A percentile compares a stretch with the other conserved stretches of the same genome.
These are phyloP conservation scores for Pterocles orientalis DNA, from an alignment of 2,113 vertebrate genomes.

Conservation along the genomic window DNA sequence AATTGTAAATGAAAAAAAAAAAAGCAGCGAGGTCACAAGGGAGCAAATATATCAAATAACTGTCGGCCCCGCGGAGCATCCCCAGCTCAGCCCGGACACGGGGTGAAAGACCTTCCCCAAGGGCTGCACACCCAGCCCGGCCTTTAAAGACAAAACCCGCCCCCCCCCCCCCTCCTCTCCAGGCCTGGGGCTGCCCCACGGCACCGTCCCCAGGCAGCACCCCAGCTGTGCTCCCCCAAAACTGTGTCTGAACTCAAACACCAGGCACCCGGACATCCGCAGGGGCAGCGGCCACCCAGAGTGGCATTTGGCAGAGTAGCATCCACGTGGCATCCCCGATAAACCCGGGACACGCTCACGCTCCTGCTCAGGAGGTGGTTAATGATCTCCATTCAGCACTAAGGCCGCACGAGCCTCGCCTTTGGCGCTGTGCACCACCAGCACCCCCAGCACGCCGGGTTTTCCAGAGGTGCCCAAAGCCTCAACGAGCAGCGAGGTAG, in stretches of 20 bases:
- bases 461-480: neutral
- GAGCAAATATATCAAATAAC: neutral
- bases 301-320: neutral
- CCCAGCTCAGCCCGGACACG: neutral
- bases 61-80: neutral
- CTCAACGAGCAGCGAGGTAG: conserved; percentile 44
- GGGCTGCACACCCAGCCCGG: neutral
- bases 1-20: conserved; percentile 46
- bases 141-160: neutral
- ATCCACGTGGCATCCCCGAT: fast-evolving
- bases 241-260: fast-evolving
- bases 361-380: neutral
- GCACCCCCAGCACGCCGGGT: neutral
- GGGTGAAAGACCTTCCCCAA: neutral
- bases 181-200: neutral
- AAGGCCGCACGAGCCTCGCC: neutral
- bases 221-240: neutral
- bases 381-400: fast-evolving
- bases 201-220: neutral
- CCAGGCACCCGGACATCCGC: neutral
- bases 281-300: neutral
- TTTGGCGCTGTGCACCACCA: fast-evolving
- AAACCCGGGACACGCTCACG: neutral
- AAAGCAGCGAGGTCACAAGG: conserved; percentile 57
- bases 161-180: neutral